Conservation (phyloP, 2,113 vertebrate genomes). For the Alligator mississippiensis region DNA sequence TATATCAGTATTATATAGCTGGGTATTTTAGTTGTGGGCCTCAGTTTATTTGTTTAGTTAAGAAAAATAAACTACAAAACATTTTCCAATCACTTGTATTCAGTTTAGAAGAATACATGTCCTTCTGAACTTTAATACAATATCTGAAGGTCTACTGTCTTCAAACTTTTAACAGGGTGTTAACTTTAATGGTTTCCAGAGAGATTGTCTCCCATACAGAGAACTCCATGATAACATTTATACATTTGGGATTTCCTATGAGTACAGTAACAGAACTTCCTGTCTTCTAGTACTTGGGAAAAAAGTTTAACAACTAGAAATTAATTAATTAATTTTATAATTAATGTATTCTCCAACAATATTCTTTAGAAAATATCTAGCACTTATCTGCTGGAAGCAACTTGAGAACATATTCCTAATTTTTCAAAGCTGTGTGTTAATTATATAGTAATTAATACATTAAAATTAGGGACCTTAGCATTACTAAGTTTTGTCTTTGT, state of each 20-base stretch:
- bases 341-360: background rate
- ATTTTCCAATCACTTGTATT: background rate
- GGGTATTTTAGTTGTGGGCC: background rate
- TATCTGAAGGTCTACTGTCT: background rate
- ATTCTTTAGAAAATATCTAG: background rate
- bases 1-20: background rate
- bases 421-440: background rate
- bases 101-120: background rate
- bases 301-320: background rate
- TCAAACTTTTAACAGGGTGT: background rate
- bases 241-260: background rate
- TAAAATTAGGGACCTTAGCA: background rate
- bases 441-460: background rate
- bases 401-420: background rate
- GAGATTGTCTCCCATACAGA: background rate
- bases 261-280: background rate
- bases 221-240: background rate
- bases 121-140: background rate
- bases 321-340: background rate
- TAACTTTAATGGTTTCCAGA: background rate
- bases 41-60: background rate
- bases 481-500: rapidly evolving
- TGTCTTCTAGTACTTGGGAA: background rate
- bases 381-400: background rate
- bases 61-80: background rate